These are phyloP conservation scores for Alligator mississippiensis DNA, from an alignment of 2,113 vertebrate genomes.

Conservation along the genomic window DNA sequence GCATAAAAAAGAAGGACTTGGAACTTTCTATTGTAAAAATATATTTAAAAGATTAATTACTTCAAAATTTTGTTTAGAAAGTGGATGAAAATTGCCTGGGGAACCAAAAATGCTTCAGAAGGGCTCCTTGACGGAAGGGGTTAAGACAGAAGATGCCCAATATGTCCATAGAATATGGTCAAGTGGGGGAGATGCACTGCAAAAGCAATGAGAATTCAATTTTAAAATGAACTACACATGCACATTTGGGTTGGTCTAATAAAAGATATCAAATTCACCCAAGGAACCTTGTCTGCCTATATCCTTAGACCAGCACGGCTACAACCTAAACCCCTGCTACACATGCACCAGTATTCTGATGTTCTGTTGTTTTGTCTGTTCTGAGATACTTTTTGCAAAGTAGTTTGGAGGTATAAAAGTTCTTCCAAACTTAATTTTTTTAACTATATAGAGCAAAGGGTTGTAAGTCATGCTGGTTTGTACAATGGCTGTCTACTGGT, in stretches of 20 bases:
- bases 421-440: background rate
- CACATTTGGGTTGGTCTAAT: background rate
- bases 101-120: conserved; percentile 39
- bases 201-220: background rate
- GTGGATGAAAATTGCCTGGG: conserved; percentile 48
- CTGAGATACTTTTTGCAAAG: background rate
- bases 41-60: conserved; percentile 2
- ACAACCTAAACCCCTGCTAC: no score
- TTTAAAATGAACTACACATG: no score
- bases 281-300: no score
- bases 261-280: background rate
- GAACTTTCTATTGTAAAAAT: conserved; percentile 12
- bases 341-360: background rate
- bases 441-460: background rate
- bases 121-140: conserved; percentile 22
- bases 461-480: background rate
- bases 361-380: background rate
- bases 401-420: background rate
- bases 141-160: conserved; percentile 7
- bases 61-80: conserved; percentile 20
- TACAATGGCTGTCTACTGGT: background rate
- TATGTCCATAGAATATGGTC: background rate
- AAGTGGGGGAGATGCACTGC: conserved; percentile 1
- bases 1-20: conserved; percentile 17
- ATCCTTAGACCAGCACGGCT: no score